Percentiles rank a stretch among this genome's conserved stretches.
These are phyloP conservation scores for Buceros bicornis DNA, from an alignment of 2,797 vertebrate genomes.

Conservation along the genomic window DNA sequence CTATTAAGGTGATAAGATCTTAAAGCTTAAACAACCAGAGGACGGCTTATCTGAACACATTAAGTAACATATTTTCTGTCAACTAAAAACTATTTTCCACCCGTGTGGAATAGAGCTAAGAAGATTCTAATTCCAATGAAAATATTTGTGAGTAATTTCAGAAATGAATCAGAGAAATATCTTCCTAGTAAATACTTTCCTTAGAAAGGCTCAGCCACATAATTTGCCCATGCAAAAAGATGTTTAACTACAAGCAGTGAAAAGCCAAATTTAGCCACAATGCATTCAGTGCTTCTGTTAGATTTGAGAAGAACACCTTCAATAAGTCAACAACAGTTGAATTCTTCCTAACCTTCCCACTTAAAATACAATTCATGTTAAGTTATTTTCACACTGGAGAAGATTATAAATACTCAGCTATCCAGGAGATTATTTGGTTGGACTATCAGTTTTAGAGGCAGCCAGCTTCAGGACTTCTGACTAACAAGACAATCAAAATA, in stretches of 20 bases:
- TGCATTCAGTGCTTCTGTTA: background rate
- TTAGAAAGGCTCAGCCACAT: background rate
- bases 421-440: background rate
- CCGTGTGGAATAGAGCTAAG: conserved; percentile 6
- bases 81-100: conserved; percentile 4
- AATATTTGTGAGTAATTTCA: background rate
- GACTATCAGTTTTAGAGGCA: background rate
- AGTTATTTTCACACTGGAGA: background rate
- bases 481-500: background rate
- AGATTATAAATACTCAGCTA: background rate
- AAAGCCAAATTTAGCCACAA: background rate
- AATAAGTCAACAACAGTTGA: background rate
- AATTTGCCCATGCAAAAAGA: background rate
- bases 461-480: background rate
- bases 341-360: background rate
- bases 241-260: background rate
- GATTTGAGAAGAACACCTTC: background rate
- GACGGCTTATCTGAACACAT: conserved; percentile 40
- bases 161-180: background rate
- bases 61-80: conserved; percentile 43
- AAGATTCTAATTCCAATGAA: background rate
- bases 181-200: background rate
- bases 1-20: conserved; percentile 53
- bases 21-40: conserved; percentile 18
- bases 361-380: background rate